phyloP scores from a whole-genome alignment of 2,797 vertebrate species.

The Neosilurus hyrtlii region DNA sequence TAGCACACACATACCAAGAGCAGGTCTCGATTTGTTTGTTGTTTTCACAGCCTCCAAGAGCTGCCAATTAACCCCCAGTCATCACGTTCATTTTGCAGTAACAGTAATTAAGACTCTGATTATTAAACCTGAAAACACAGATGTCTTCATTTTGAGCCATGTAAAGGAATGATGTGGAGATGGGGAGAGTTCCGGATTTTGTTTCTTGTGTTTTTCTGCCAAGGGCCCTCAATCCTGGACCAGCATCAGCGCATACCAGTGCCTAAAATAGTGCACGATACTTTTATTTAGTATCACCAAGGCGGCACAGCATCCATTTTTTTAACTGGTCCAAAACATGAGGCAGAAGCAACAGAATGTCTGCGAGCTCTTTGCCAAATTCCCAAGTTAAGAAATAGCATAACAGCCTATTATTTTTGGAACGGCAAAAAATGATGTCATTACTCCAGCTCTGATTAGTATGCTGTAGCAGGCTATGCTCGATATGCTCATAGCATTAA shows the following conservation, averaged over 20 bases:
- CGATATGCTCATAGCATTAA: background rate
- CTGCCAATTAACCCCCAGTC: conserved; percentile 54
- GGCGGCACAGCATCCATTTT: conserved; percentile 60
- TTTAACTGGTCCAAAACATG: conserved; percentile 63
- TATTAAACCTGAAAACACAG: conserved; percentile 34
- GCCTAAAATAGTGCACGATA: conserved; percentile 66
- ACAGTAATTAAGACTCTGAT: conserved; percentile 52
- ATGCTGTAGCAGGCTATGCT: conserved; percentile 21
- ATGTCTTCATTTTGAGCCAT: conserved; percentile 34
- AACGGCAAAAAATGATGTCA: conserved; percentile 41
- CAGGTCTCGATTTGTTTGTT: conserved; percentile 51
- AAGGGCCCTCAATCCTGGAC: conserved; percentile 16
- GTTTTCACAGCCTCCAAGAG: conserved; percentile 60
- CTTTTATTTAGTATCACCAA: conserved; percentile 67
- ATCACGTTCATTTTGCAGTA: conserved; percentile 53
- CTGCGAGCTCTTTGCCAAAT: conserved; percentile 69
- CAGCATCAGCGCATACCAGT: conserved; percentile 53
- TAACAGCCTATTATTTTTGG: conserved; percentile 48
- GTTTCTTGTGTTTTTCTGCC: conserved; percentile 13
- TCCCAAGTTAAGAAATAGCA: conserved; percentile 68
- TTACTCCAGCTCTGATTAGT: conserved; percentile 32
- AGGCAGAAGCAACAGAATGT: conserved; percentile 78
- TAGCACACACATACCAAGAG: conserved; percentile 42
- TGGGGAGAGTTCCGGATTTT: conserved; percentile 13
- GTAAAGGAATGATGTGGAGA: conserved; percentile 29